phyloP scores from a whole-genome alignment of 2,888 invertebrate genomes.

The Odontocolon sp. region DNA sequence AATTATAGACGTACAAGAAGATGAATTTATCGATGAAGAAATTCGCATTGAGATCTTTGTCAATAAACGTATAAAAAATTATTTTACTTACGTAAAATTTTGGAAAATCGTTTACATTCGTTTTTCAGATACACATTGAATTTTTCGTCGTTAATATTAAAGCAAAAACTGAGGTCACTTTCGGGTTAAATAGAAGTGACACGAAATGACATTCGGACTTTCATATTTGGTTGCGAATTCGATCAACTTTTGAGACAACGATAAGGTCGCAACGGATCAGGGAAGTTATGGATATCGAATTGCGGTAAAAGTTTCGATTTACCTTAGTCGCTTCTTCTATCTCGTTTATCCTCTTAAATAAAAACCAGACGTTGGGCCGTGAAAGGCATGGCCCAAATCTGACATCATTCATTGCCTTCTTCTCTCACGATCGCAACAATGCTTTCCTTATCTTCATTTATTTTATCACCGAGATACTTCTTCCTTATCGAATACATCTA shows the following conservation, averaged over 20 bases:
- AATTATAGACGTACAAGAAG: neutral
- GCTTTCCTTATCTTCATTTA: slow-evolving; percentile 42
- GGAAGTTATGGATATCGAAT: neutral
- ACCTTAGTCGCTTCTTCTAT: slow-evolving; percentile 64
- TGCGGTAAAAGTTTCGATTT: slow-evolving; percentile 33
- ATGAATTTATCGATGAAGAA: neutral
- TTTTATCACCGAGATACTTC: too few relatives aligned
- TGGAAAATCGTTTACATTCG: slow-evolving; percentile 1
- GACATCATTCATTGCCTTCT: slow-evolving; percentile 67
- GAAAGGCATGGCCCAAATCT: slow-evolving; percentile 71
- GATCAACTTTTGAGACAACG: slow-evolving; percentile 44
- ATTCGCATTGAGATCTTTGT: neutral
- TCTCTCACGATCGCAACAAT: slow-evolving; percentile 66
- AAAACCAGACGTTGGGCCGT: slow-evolving; percentile 65
- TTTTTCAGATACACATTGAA: neutral
- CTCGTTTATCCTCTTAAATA: slow-evolving; percentile 61
- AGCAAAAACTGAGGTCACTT: neutral
- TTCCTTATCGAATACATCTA: too few relatives aligned
- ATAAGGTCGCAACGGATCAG: too few relatives aligned
- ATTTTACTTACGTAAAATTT: neutral
- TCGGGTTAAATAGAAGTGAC: slow-evolving; percentile 40
- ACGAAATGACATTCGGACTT: slow-evolving; percentile 53
- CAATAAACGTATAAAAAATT: neutral
- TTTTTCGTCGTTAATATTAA: neutral
- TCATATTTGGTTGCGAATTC: slow-evolving; percentile 26